Base-by-base conservation (phyloP, 1,140 invertebrate genomes). In the Drosophila subpulchrella region DNA sequence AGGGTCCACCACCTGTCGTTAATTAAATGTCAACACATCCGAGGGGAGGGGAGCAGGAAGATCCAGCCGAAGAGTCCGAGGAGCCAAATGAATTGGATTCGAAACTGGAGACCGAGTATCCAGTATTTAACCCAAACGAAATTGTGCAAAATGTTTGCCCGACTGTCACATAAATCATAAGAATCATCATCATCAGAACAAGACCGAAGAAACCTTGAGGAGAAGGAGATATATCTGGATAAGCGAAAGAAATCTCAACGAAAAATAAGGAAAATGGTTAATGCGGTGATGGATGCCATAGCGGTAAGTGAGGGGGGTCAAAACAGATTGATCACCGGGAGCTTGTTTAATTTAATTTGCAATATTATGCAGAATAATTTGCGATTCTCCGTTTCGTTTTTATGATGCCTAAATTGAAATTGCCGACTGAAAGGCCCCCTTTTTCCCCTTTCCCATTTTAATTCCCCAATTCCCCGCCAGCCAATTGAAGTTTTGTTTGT, bases 221-320 rank as follows among this genome's bases (percentile, higher is more conserved):
- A 6, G 36, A 7, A 42, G 38, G 8, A 56, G 24, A 41, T 3
- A 41, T 3, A 13, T 32, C 27, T 32, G 47, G 27, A n/a, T n/a
- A 30, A 48, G 24, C 13, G 46, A 56, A 38, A 15, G 5, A 48
- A 65, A 57, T 57, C 38, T 38, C n/a, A 12, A 41, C 12, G 17
- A 39, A 34, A 34, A 54, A 15, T 27, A 68, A 51, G 48, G 10
- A 51, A 78, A 70, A 90, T 91, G 90, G 90, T 91, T 76, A 91
- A 91, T 74, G 90, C 90, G n/a, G 90, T 91, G 51, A 91, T 91
- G 90, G 90, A 91, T 90, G 90, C 91, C 71, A 92, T 88, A 66
- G 91, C 84, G 80, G 83, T 92, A 81, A 81, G 84, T 92, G 94
- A 48, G 41, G 36, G 59, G 59, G 36, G 6, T n/a, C n/a, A 10